Evolutionary conservation across 2,113 vertebrate species (phyloP).

Genomic region (Pteruthius melanotis): DNA sequence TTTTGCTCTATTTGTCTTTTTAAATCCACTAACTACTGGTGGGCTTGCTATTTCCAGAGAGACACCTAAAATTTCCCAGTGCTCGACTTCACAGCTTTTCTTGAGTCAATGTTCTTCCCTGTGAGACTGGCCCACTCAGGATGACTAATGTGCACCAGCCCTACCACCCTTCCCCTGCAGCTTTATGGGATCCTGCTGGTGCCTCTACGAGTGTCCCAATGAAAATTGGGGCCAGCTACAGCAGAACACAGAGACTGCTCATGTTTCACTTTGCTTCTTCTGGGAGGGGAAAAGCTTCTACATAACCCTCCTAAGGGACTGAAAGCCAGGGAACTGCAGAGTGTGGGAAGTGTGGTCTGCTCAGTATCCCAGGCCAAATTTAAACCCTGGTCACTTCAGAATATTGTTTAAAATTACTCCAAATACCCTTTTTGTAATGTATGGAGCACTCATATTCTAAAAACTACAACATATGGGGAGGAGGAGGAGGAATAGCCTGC

Average conservation of each 20-base stretch:
- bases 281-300: slow-evolving; percentile 9
- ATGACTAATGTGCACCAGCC: background rate
- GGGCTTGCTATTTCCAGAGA: background rate
- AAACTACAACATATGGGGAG: background rate
- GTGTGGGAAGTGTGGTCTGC: slow-evolving; percentile 63
- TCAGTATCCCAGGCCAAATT: slow-evolving; percentile 59
- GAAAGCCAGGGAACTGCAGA: slow-evolving; percentile 26
- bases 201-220: background rate
- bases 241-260: background rate
- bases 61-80: background rate
- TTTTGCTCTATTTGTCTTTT: background rate
- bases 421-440: background rate
- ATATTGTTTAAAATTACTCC: slow-evolving; percentile 9
- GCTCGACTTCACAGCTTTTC: background rate
- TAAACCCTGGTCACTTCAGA: slow-evolving; percentile 22
- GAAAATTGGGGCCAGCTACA: background rate
- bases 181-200: background rate
- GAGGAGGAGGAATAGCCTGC: background rate
- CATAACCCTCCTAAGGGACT: slow-evolving; percentile 32
- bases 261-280: background rate
- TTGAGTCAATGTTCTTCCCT: background rate
- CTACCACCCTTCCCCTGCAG: background rate
- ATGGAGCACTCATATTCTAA: background rate
- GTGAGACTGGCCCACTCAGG: background rate
- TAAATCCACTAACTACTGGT: background rate